These are phyloP conservation scores for Plemyria rubiginata DNA, from an alignment of 2,888 invertebrate species.

Conservation along the genomic window DNA sequence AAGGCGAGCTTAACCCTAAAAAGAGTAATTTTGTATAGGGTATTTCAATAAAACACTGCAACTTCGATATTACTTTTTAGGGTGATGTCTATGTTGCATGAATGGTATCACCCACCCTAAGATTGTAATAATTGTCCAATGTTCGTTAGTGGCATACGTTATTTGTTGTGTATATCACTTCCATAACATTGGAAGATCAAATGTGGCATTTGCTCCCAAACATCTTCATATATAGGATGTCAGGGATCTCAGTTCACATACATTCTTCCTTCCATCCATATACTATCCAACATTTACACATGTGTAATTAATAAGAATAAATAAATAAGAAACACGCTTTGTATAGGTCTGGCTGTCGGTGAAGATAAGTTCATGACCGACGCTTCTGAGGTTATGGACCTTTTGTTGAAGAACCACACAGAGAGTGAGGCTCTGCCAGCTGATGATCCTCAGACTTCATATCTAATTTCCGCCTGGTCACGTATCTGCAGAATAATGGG, in stretches of 20 bases:
- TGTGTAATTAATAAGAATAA: neutral
- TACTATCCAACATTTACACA: neutral
- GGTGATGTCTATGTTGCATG: too few relatives aligned
- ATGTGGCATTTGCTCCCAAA: constrained; percentile 29
- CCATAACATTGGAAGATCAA: constrained; percentile 31
- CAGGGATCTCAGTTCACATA: constrained; percentile 33
- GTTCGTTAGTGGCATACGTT: constrained; percentile 33
- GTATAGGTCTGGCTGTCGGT: constrained; percentile 88
- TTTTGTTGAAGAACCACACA: constrained; percentile 95
- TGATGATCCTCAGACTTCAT: constrained; percentile 98
- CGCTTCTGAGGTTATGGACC: constrained; percentile 98
- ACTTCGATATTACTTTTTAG: too few relatives aligned
- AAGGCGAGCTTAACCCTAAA: too few relatives aligned
- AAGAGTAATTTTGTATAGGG: too few relatives aligned
- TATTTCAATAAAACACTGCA: too few relatives aligned
- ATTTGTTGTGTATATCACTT: constrained; percentile 29
- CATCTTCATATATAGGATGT: constrained; percentile 18
- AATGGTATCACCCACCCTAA: too few relatives aligned
- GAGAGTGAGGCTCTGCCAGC: constrained; percentile 93
- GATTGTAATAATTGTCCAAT: constrained; percentile 20
- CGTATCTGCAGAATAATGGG: constrained; percentile 97
- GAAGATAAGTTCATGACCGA: constrained; percentile 94
- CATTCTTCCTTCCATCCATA: constrained; percentile 10
- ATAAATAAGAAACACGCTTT: neutral
- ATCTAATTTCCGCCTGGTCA: constrained; percentile 99